Conservation (phyloP, 2,797 vertebrate genomes). For the Nannoperca obscura region DNA sequence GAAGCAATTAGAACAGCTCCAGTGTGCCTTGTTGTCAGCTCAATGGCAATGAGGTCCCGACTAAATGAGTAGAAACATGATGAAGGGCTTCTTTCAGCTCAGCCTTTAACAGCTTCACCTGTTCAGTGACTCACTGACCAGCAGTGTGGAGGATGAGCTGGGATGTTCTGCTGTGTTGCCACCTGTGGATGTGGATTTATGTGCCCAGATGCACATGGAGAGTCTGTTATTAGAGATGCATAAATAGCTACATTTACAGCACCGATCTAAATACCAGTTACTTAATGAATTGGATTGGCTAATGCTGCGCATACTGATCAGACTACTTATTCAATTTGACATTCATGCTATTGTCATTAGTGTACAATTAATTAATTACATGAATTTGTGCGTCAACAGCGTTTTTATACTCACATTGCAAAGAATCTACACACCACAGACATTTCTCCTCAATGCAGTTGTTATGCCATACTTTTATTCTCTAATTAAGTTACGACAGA, state of each 20-base stretch:
- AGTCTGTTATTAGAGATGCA: not conserved
- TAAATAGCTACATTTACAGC: not conserved
- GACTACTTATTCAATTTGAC: constrained; percentile 12
- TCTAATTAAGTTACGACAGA: not conserved
- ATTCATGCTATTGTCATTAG: not conserved
- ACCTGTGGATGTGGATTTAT: constrained; percentile 33
- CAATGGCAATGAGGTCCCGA: constrained; percentile 65
- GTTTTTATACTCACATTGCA: not conserved
- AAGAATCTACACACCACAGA: not conserved
- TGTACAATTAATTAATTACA: constrained; percentile 10
- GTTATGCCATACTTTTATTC: not conserved
- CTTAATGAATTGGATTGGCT: not conserved
- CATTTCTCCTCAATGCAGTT: not conserved
- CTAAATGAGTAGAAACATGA: constrained; percentile 72
- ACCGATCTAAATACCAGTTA: constrained; percentile 7
- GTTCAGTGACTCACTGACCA: constrained; percentile 27
- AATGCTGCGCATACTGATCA: constrained; percentile 4
- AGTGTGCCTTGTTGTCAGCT: constrained; percentile 60
- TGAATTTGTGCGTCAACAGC: not conserved
- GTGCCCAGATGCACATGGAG: not conserved
- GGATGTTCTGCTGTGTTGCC: constrained; percentile 13
- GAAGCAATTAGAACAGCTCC: constrained; percentile 70
- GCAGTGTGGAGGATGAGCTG: constrained; percentile 15
- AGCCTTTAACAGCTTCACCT: constrained; percentile 20
- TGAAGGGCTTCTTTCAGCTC: constrained; percentile 71